These are phyloP conservation scores for Prorops nasuta DNA, from an alignment of 1,140 invertebrate species.

Conservation along the genomic window DNA sequence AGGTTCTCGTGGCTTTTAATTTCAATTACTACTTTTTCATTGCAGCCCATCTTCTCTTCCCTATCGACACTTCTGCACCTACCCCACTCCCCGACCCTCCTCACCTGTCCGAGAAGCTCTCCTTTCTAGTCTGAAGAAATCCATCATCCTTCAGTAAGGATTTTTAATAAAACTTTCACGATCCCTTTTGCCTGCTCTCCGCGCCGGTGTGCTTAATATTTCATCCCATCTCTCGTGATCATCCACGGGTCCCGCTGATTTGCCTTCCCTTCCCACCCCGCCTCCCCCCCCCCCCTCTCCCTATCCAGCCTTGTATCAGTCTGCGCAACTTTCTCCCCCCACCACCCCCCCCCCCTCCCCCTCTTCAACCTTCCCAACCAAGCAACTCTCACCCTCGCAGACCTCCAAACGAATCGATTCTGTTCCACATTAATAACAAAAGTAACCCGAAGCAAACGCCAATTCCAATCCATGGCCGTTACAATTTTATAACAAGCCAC, in stretches of 20 bases:
- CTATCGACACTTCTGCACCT: too few species aligned
- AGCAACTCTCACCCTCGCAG: too few species aligned
- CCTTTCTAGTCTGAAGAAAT: constrained; percentile 22
- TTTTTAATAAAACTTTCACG: constrained; percentile 37
- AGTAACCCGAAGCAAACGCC: too few species aligned
- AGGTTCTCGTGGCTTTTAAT: too few species aligned
- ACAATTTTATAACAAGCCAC: too few species aligned
- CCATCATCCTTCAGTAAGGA: constrained; percentile 31
- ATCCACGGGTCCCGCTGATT: constrained; percentile 32
- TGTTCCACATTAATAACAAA: too few species aligned
- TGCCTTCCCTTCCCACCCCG: constrained; percentile 12
- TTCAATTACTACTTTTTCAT: too few species aligned
- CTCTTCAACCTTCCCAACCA: neutral
- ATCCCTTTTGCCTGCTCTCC: constrained; percentile 4
- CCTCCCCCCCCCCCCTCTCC: neutral
- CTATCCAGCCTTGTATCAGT: neutral
- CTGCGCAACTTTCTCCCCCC: neutral
- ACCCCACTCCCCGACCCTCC: constrained; percentile 3
- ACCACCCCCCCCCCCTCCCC: neutral
- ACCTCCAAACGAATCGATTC: too few species aligned
- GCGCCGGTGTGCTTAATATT: constrained; percentile 24
- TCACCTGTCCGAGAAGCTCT: constrained; percentile 12
- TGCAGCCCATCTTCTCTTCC: too few species aligned
- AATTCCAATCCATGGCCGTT: too few species aligned
- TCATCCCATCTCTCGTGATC: constrained; percentile 35